Evolutionary conservation across 2,797 vertebrate genomes (phyloP), one percentile per base, ranked within the genome.

Genomic region (Manis crassicaudata): DNA sequence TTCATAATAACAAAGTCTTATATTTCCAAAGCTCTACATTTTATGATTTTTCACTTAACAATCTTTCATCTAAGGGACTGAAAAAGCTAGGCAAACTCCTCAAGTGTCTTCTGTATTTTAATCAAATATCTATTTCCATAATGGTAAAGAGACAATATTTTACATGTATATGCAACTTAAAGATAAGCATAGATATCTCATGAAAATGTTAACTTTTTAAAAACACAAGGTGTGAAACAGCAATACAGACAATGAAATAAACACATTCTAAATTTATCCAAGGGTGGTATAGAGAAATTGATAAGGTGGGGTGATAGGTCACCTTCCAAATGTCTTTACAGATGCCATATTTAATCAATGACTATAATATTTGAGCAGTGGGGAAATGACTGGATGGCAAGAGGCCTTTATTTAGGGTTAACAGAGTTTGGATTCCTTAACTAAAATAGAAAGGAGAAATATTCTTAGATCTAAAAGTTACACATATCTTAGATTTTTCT

Each of bases 381-480:
- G 62, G 37, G 83, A 13, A 23, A 46, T 76, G 7, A 27, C 5
- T 46, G 16, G 37, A 88, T 68, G 25, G 60, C 54, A 84, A 37
- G 54, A 87, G 25, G 9, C 50, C 21, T 83, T 93, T 29, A 46
- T 89, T 72, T 75, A 63, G 58, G 50, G 58, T 60, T 68, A 60
- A 77, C 5, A 60, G 23, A 0, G 17, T 75, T 65, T 32, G 27
- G n/a, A 14, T 73, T 77, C 12, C 21, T 11, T 75, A 65, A 83
- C 20, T 40, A 60, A 77, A 50, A 23, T 18, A 83, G 35, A 54
- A 83, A 82, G 18, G 29, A 35, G 73, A 70, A 67, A 50, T 43
- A 25, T 82, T 93, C 29, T 91, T 32, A 75, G 23, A 77, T 90
- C 62, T 93, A 63, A 85, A 90, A 76, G 32, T 32, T 86, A 81